A percentile compares a stretch with the other conserved stretches of the same genome.
Conservation (phyloP, 2,888 invertebrate genomes). For the Cordylochernes scorpioides region DNA sequence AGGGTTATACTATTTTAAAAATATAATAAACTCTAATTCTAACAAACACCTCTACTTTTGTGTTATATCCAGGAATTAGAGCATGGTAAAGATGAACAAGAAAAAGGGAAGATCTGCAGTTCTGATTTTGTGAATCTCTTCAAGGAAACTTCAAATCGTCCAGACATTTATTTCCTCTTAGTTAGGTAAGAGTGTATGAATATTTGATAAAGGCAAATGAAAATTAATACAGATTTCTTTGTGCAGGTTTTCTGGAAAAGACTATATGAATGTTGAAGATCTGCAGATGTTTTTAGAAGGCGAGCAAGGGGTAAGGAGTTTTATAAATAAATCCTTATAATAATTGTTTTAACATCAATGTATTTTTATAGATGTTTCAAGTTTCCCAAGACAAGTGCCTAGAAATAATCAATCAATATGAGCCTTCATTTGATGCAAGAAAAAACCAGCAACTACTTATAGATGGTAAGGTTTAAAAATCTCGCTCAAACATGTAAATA, state of each 20-base stretch:
- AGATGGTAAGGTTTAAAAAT: constrained; percentile 25
- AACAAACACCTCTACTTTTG: no score
- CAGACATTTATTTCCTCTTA: constrained; percentile 32
- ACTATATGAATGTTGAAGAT: constrained; percentile 30
- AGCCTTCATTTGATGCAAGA: constrained; percentile 29
- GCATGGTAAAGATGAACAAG: constrained; percentile 22
- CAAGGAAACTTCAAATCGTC: constrained; percentile 32
- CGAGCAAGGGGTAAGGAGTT: constrained; percentile 32
- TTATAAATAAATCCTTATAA: no score
- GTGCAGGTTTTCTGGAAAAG: constrained; percentile 21
- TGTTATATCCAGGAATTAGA: constrained; percentile 27
- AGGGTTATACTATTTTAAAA: no score
- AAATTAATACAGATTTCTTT: no score
- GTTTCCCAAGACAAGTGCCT: constrained; percentile 29
- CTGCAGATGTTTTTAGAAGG: constrained; percentile 31
- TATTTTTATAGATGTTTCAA: no score
- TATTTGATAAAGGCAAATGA: not conserved
- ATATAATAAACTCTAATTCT: no score
- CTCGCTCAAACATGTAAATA: no score
- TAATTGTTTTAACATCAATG: no score
- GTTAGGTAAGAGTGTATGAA: constrained; percentile 23
- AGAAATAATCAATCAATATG: constrained; percentile 28
- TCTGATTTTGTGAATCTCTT: constrained; percentile 30
- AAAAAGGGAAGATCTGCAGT: constrained; percentile 25
- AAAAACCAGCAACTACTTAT: constrained; percentile 28